Evolutionary conservation across 35 echinoderm and acorn worm species (phyloP).

Genomic region (Heliocidaris tuberculata): DNA sequence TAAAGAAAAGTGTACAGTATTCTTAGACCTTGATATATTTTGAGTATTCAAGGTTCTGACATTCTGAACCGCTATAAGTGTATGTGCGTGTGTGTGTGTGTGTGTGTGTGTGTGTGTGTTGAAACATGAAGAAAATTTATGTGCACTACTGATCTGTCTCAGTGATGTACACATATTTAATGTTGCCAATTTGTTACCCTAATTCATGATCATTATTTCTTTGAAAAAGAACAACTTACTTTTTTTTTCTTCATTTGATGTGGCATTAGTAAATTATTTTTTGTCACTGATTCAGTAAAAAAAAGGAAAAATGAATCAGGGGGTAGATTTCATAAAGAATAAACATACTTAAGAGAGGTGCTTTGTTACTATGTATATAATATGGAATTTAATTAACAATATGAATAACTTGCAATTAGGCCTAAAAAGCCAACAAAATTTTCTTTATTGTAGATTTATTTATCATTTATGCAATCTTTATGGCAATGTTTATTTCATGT

Average conservation of each 20-base stretch:
- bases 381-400: neutral
- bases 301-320: neutral
- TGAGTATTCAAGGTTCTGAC: neutral
- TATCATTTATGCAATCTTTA: neutral
- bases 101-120: neutral
- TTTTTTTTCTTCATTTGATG: neutral
- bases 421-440: neutral
- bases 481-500: neutral
- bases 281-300: neutral
- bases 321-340: neutral
- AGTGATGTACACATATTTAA: neutral
- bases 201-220: neutral
- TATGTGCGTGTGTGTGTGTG: neutral
- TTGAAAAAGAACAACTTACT: neutral
- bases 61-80: neutral
- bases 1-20: neutral
- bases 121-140: neutral
- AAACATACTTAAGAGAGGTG: neutral
- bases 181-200: neutral
- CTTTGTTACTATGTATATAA: constrained; percentile 5
- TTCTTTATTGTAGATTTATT: neutral
- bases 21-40: neutral
- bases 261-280: neutral
- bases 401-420: neutral
- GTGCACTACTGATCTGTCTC: neutral